Percentiles rank a stretch among this genome's conserved stretches.
These are phyloP conservation scores for Oenanthe melanoleuca DNA, from an alignment of 2,113 vertebrate genomes.

Conservation along the genomic window DNA sequence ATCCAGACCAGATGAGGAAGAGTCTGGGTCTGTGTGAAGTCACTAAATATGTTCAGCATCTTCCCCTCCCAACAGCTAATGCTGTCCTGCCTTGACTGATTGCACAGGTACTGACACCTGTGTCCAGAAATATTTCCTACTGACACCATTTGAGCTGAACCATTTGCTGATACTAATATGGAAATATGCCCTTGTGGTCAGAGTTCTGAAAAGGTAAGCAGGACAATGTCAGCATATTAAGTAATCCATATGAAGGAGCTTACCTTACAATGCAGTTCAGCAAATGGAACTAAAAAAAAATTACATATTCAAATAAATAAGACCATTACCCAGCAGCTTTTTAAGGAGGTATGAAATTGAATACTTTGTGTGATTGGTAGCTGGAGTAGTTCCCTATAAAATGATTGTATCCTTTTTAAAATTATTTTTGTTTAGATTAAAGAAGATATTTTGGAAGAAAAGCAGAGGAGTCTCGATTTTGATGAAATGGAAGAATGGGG, in stretches of 20 bases:
- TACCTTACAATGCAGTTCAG: neutral
- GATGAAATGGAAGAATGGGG: constrained; percentile 72
- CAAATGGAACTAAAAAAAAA: neutral
- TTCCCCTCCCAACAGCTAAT: neutral
- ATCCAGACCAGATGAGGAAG: neutral
- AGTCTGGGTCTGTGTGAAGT: neutral
- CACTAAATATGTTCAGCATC: neutral
- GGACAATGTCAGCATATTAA: neutral
- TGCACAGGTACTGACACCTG: neutral
- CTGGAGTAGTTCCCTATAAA: neutral
- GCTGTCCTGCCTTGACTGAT: neutral
- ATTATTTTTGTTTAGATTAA: constrained; percentile 59
- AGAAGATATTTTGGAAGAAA: constrained; percentile 58
- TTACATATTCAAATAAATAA: neutral
- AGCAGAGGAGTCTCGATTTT: constrained; percentile 69
- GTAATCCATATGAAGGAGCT: neutral
- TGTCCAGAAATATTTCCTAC: neutral
- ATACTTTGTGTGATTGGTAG: neutral
- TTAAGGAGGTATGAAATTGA: neutral
- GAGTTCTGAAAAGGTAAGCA: neutral
- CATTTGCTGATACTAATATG: neutral
- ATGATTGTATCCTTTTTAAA: neutral
- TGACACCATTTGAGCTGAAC: neutral
- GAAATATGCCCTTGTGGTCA: neutral
- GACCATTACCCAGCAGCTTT: neutral